Evolutionary conservation across 2,113 vertebrate species (phyloP), one percentile per base, ranked within the genome.

Genomic region (Melospiza melodia): DNA sequence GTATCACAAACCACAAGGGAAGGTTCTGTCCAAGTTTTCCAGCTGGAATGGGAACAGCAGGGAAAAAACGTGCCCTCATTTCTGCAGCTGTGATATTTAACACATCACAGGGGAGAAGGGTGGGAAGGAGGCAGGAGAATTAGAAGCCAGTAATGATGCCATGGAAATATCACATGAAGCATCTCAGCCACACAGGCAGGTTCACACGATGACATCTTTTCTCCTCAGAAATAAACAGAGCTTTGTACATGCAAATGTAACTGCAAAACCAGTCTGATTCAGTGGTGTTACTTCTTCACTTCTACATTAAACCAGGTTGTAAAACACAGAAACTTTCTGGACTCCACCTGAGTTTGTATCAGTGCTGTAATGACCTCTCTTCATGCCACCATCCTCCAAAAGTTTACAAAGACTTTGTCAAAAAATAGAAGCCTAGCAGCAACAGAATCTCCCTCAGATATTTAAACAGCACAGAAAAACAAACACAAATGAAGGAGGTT

Each of bases 31-130:
- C 87, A 85, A 87, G 72, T 71, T 93, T 92, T 85, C 75, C 83
- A 73, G 54, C 58, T 84, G 91, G 90, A 90, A 91, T 75, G 55
- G 55, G 72, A 85, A 78, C 57, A 39, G 88, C 51, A 62, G 63
- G 65, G 65, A 46, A 82, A 87, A 84, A 95, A 88, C 9, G 20
- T 46, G 84, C 72, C 83, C 58, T 68, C 28, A 1, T 85, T 82
- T 90, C 81, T 80, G 39, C 78, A 89, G 91, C 95, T 37, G 78
- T 93, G 96, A 94, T 88, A 96, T 90, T 95, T 95, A 96, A 96
- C 95, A 95, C 94, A 93, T 91, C 83, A 41, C 73, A 73, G 59
- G 35, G 33, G 28, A 89, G 73, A 67, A 31, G 31, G 51, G 35
- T 69, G 79, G 54, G 71, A 86, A 93, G 55, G 43, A 92, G 69